Evolutionary conservation across 2,113 vertebrate species (phyloP).

Genomic region (Trinectes maculatus): DNA sequence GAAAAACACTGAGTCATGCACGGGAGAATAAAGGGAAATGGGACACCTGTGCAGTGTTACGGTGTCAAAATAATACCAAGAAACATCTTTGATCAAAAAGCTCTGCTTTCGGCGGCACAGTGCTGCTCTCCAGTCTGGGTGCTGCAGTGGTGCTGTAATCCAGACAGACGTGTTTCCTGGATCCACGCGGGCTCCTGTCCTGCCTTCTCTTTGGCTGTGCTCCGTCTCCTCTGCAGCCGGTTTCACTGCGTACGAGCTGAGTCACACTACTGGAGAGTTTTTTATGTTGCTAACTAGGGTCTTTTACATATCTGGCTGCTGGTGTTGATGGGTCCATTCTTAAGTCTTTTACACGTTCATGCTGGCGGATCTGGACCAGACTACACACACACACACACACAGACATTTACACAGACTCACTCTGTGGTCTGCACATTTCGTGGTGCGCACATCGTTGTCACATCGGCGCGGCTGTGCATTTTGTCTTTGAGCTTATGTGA

Average conservation of each 20-base stretch:
- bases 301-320: conserved; percentile 20
- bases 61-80: background rate
- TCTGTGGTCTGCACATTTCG: conserved; percentile 31
- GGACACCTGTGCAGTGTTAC: conserved; percentile 6
- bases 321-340: conserved; percentile 18
- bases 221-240: conserved; percentile 8
- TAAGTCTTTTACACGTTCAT: conserved; percentile 33
- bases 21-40: background rate
- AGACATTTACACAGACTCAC: conserved; percentile 22
- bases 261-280: conserved; percentile 1
- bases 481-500: conserved; percentile 70
- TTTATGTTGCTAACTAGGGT: conserved; percentile 26
- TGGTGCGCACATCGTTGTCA: conserved; percentile 54
- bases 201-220: conserved; percentile 4
- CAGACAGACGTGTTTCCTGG: conserved; percentile 7
- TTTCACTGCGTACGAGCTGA: conserved; percentile 24
- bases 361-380: conserved; percentile 20
- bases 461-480: conserved; percentile 60
- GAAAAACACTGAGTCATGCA: conserved; percentile 11
- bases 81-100: background rate
- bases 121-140: conserved; percentile 7
- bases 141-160: conserved; percentile 22
- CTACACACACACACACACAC: conserved; percentile 12
- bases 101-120: conserved; percentile 18
- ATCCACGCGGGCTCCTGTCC: conserved; percentile 10